phyloP scores from a whole-genome alignment of 2,113 vertebrate species.

The Platichthys flesus region DNA sequence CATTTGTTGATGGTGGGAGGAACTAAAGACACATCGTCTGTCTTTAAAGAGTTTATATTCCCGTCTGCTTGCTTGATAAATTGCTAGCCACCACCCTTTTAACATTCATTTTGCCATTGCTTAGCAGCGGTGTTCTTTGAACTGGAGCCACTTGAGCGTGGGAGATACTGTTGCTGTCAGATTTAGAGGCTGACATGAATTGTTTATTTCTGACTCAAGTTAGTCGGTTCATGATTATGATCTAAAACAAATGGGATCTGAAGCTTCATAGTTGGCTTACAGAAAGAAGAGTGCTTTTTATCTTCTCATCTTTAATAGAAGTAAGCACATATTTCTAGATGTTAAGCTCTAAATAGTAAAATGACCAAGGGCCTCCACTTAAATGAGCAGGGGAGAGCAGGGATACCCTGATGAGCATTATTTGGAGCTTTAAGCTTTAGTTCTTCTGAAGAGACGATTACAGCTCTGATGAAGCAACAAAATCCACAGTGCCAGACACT shows the following conservation, averaged over 20 bases:
- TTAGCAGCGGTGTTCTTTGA: no score
- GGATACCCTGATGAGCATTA: constrained; percentile 5
- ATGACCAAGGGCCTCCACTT: constrained; percentile 1
- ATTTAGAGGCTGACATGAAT: no score
- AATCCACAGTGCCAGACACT: constrained; percentile 12
- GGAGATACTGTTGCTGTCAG: no score
- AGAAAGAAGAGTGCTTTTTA: background rate
- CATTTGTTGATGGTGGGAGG: no score
- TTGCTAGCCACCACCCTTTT: no score
- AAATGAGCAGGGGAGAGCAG: background rate
- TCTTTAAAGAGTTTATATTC: no score
- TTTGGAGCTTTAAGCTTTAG: constrained; percentile 12
- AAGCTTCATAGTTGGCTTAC: background rate
- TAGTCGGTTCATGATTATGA: background rate
- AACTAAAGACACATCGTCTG: no score
- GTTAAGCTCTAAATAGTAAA: background rate
- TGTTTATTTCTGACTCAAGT: background rate
- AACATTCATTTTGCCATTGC: no score
- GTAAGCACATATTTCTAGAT: background rate
- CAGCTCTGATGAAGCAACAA: constrained; percentile 9
- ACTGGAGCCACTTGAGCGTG: no score
- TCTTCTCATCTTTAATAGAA: background rate
- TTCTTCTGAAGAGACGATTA: background rate
- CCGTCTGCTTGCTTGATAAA: no score
- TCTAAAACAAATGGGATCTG: background rate